Evolutionary conservation across 2,113 vertebrate species (phyloP).

Genomic region (Petrocephalus microphthalmus): DNA sequence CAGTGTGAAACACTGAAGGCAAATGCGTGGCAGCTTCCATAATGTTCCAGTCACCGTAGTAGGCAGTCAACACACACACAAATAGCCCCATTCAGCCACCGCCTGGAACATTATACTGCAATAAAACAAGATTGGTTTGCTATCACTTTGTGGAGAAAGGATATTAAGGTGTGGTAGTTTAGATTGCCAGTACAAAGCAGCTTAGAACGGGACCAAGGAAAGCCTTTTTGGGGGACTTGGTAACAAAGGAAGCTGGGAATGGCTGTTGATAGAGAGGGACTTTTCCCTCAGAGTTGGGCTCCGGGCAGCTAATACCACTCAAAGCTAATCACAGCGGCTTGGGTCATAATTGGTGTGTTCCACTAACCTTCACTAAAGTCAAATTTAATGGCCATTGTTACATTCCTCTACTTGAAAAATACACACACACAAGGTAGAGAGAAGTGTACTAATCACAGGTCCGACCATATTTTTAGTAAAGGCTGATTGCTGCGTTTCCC

Average conservation of each 20-base stretch:
- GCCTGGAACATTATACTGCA: not conserved
- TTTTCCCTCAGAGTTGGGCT: not conserved
- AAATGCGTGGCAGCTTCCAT: not conserved
- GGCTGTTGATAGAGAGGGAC: not conserved
- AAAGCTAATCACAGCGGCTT: not conserved
- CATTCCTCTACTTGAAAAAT: not conserved
- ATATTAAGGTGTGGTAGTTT: not conserved
- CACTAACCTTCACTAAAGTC: not conserved
- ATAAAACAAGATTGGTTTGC: not conserved
- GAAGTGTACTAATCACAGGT: not conserved
- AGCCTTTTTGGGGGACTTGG: not conserved
- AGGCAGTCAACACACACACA: not conserved
- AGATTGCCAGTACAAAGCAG: not conserved
- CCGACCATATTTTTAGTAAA: not conserved
- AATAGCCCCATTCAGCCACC: not conserved
- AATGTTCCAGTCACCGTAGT: not conserved
- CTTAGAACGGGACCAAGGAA: not conserved
- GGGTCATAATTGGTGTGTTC: not conserved
- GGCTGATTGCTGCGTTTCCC: not conserved
- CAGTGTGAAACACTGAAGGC: not conserved
- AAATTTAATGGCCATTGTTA: not conserved
- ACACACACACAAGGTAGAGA: not conserved
- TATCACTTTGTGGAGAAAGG: not conserved
- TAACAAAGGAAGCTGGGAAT: not conserved
- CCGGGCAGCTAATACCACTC: not conserved